Percentiles rank a stretch among this genome's conserved stretches.
Conservation (phyloP, 2,888 invertebrate species). For the Catocala sponsa region DNA sequence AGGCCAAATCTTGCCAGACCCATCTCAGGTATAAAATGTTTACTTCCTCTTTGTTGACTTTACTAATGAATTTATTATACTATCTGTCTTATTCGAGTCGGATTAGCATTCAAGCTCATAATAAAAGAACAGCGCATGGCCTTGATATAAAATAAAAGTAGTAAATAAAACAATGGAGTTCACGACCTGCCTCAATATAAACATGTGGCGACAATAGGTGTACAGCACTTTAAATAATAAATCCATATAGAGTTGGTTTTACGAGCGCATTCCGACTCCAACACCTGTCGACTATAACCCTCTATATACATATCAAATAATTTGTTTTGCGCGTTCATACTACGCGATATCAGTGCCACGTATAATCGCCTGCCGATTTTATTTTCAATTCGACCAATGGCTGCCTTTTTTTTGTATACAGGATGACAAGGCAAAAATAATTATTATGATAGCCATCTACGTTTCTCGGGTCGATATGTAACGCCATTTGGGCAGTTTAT, state of each 20-base stretch:
- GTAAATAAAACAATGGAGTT: conserved; percentile 33
- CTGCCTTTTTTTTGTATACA: conserved; percentile 2
- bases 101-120: no score
- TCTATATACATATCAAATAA: conserved; percentile 42
- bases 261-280: conserved; percentile 71
- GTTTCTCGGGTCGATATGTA: no score
- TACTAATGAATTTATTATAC: no score
- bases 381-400: conserved; percentile 10
- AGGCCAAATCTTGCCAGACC: no score
- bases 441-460: no score
- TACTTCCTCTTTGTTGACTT: no score
- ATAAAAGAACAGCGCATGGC: no score
- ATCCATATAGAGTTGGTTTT: conserved; percentile 77
- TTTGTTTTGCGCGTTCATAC: conserved; percentile 28
- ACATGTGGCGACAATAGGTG: conserved; percentile 70
- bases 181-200: conserved; percentile 62
- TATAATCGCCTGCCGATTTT: conserved; percentile 10
- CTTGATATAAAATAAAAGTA: conserved; percentile 30
- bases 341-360: conserved; percentile 17
- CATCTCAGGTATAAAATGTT: no score
- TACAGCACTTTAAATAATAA: conserved; percentile 78
- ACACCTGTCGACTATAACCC: conserved; percentile 73
- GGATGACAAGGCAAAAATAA: neutral
- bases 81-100: no score
- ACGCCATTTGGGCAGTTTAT: no score